phyloP scores from a whole-genome alignment of 2,888 invertebrate species.

The Drosophila mimetica region DNA sequence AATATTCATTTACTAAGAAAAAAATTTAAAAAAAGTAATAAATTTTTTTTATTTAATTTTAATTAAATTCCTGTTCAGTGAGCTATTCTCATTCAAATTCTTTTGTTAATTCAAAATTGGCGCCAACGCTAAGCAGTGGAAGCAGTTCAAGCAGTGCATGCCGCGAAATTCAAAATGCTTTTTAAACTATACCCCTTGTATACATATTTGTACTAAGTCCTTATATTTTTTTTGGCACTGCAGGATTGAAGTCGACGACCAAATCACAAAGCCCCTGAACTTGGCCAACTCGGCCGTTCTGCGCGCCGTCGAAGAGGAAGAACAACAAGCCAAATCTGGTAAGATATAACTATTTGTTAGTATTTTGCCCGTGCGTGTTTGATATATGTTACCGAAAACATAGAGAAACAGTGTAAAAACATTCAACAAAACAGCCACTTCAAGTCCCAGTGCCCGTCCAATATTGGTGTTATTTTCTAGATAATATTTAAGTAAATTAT shows the following conservation, averaged over 20 bases:
- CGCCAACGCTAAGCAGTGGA: slow-evolving; percentile 4
- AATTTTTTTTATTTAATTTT: too few relatives aligned
- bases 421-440: slow-evolving; percentile 53
- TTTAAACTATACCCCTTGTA: not conserved
- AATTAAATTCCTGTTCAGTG: not conserved
- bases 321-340: slow-evolving; percentile 87
- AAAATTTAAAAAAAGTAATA: too few relatives aligned
- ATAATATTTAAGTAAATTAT: slow-evolving; percentile 2
- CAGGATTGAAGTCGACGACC: slow-evolving; percentile 92
- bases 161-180: slow-evolving; percentile 6
- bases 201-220: not conserved
- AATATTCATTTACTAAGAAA: too few relatives aligned
- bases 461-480: slow-evolving; percentile 3
- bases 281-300: slow-evolving; percentile 94
- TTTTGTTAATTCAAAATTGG: not conserved
- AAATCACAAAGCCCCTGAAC: slow-evolving; percentile 89
- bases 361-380: slow-evolving; percentile 19
- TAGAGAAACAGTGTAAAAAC: slow-evolving; percentile 41
- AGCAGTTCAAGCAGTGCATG: slow-evolving; percentile 32
- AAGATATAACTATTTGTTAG: slow-evolving; percentile 83
- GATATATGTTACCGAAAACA: slow-evolving; percentile 23
- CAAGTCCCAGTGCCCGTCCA: slow-evolving; percentile 25
- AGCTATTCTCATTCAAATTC: not conserved
- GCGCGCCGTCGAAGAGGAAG: slow-evolving; percentile 93
- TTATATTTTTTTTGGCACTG: not conserved